Base-by-base conservation (phyloP, 2,888 invertebrate genomes). In the Blastobasis adustella region DNA sequence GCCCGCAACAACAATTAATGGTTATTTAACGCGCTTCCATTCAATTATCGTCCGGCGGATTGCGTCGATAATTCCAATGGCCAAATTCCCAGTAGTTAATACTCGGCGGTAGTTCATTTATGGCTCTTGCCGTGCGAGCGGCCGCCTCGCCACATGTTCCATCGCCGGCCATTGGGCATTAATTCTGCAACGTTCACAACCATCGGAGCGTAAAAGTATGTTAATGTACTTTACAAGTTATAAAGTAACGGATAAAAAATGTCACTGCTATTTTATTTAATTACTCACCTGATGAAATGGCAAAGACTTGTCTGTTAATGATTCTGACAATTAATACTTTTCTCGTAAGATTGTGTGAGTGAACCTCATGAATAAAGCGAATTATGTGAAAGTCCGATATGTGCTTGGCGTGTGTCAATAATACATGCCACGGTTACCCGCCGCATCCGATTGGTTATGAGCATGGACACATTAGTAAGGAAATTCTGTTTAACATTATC, bases 11-110 rank as follows among this genome's bases (percentile, higher is more conserved):
- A 71, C 76, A 73, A 77, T 82, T 79, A 83, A 83, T 83, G 76
- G 73, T 76, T 76, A 82, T 83, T 85, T 81, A 83, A 82, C 75
- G 78, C 76, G 68, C 65, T 74, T 71, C 74, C 76, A 78, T 81
- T 82, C 82, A 82, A 84, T 84, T 81, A 81, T 78, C 70, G 73
- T 73, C 72, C 69, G 73, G 69, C 73, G 79, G 73, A 81, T 84
- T 77, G 80, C 68, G 67, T 69, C 78, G 74, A 83, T 81, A 78
- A 79, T 79, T 73, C 72, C 72, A 65, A 78, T 76, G 69, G 67
- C 74, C 76, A 69, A 84, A 83, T 81, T 82, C 76, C 75, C 79
- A 75, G 70, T 76, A 73, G 79, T 78, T 75, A 76, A 73, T 75
- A 73, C 74, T 64, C 71, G 62, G 65, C 63, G 66, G 69, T 73